phyloP scores from a whole-genome alignment of 2,797 vertebrate species.

The Poeciliopsis presidionis region DNA sequence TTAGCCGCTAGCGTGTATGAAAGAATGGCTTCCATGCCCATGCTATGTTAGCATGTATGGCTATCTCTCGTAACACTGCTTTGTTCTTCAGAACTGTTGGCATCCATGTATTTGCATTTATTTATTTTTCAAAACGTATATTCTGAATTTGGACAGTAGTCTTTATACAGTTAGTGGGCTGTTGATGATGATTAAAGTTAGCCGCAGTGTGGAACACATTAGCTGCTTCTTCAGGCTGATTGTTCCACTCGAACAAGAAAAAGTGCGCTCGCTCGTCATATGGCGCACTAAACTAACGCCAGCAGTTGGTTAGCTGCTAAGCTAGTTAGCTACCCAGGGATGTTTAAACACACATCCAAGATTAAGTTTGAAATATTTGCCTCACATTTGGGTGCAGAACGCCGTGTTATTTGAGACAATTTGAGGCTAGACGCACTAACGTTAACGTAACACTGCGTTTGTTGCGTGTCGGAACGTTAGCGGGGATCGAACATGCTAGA shows the following conservation, averaged over 20 bases:
- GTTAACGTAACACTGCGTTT: background rate
- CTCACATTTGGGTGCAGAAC: background rate
- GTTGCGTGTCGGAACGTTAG: background rate
- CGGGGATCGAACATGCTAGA: conserved; percentile 47
- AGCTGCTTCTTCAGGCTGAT: conserved; percentile 19
- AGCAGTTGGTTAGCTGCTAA: conserved; percentile 11
- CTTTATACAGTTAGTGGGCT: rapidly evolving
- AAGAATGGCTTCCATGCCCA: conserved; percentile 71
- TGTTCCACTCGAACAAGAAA: conserved; percentile 72
- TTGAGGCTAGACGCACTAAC: rapidly evolving
- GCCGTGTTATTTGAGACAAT: background rate
- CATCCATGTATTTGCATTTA: rapidly evolving
- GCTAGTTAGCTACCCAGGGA: conserved; percentile 1
- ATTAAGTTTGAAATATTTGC: rapidly evolving
- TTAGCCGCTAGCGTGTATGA: conserved; percentile 57
- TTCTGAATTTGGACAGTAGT: rapidly evolving
- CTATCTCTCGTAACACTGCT: conserved; percentile 32
- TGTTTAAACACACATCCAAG: rapidly evolving
- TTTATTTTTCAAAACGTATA: rapidly evolving
- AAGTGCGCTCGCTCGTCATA: conserved; percentile 69
- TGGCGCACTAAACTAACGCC: conserved; percentile 60
- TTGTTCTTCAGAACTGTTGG: conserved; percentile 31
- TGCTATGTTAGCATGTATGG: conserved; percentile 44
- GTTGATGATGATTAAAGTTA: background rate
- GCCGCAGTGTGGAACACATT: conserved; percentile 33